Conservation (phyloP, 2,113 vertebrate genomes). For the Oncorhynchus tshawytscha region DNA sequence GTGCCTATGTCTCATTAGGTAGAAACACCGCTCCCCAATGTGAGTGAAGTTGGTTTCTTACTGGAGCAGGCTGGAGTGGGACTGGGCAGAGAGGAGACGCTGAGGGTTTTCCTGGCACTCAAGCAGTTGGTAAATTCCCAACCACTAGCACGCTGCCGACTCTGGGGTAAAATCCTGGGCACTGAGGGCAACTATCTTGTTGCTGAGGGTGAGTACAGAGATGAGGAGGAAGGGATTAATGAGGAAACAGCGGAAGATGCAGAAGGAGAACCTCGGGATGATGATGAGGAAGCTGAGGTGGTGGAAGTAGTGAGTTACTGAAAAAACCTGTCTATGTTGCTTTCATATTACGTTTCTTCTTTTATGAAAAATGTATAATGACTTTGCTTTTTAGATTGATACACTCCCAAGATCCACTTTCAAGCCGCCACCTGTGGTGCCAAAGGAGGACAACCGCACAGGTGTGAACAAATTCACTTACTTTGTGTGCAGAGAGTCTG, state of each 20-base stretch:
- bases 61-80: conserved; percentile 90
- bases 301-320: conserved; percentile 32
- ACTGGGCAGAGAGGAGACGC: conserved; percentile 83
- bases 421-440: conserved; percentile 76
- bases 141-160: conserved; percentile 80
- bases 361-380: neutral
- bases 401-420: conserved; percentile 77
- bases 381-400: conserved; percentile 53
- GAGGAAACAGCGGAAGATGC: conserved; percentile 62
- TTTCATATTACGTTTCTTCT: neutral
- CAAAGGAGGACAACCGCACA: conserved; percentile 78
- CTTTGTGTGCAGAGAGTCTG: conserved; percentile 90
- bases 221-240: conserved; percentile 74
- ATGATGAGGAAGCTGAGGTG: conserved; percentile 45
- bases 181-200: conserved; percentile 83
- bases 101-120: conserved; percentile 85
- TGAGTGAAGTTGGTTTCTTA: conserved; percentile 86
- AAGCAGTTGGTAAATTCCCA: conserved; percentile 81
- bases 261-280: conserved; percentile 39
- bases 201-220: conserved; percentile 83
- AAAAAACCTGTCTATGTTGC: neutral
- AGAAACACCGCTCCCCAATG: conserved; percentile 79
- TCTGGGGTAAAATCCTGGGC: conserved; percentile 96
- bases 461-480: conserved; percentile 90
- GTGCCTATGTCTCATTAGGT: conserved; percentile 58